Conservation (phyloP, 2,888 invertebrate genomes). For the Diploptera punctata region DNA sequence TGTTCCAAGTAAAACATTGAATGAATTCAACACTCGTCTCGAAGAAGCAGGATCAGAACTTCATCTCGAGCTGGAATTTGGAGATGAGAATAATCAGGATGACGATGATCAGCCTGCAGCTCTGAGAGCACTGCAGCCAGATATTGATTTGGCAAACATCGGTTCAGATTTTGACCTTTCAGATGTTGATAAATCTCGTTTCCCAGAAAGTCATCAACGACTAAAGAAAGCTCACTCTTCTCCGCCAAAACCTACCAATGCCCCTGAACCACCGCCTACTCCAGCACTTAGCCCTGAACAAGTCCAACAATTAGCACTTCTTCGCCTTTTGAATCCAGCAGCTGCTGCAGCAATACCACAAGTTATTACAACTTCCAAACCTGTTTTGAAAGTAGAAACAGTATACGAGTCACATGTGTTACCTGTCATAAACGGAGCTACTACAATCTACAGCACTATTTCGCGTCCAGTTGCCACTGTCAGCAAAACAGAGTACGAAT, state of each 20-base stretch:
- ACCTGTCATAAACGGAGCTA: slow-evolving; percentile 77
- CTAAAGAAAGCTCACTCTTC: slow-evolving; percentile 51
- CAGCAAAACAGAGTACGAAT: slow-evolving; percentile 80
- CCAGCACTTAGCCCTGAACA: slow-evolving; percentile 68
- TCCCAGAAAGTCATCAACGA: slow-evolving; percentile 61
- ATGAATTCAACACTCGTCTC: slow-evolving; percentile 86
- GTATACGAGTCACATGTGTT: slow-evolving; percentile 83
- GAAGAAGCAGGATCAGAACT: slow-evolving; percentile 90
- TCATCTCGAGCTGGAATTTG: slow-evolving; percentile 84
- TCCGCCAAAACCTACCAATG: slow-evolving; percentile 11
- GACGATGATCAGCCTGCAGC: slow-evolving; percentile 55
- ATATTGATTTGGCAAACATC: slow-evolving; percentile 73
- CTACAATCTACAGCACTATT: slow-evolving; percentile 78
- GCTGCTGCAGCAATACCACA: slow-evolving; percentile 69
- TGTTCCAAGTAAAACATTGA: slow-evolving; percentile 83
- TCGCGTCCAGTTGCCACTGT: slow-evolving; percentile 80
- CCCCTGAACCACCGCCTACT: slow-evolving; percentile 27
- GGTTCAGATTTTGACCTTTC: slow-evolving; percentile 74
- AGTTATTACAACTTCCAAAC: slow-evolving; percentile 79
- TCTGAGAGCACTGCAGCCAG: slow-evolving; percentile 65
- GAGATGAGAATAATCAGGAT: slow-evolving; percentile 73
- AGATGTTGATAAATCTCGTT: slow-evolving; percentile 70
- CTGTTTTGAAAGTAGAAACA: slow-evolving; percentile 70
- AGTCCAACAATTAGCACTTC: slow-evolving; percentile 73
- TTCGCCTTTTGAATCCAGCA: slow-evolving; percentile 72